These are phyloP conservation scores for Pangasianodon gigas DNA, from an alignment of 2,113 vertebrate genomes.

Conservation along the genomic window DNA sequence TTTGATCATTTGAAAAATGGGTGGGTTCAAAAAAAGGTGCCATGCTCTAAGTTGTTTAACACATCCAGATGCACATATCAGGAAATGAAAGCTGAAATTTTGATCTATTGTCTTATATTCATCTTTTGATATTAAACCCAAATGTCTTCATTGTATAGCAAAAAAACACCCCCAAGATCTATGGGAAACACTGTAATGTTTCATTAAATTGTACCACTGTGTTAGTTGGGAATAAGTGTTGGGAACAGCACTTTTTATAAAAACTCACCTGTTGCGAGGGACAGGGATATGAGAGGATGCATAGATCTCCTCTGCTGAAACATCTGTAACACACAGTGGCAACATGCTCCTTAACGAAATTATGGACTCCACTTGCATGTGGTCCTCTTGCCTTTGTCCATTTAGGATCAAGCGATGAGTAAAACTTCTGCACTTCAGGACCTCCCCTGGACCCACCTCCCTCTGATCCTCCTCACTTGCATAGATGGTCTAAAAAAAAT, in stretches of 20 bases:
- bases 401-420: conserved; percentile 66
- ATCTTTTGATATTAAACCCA: not conserved
- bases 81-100: not conserved
- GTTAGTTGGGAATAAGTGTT: not conserved
- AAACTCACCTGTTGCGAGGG: conserved; percentile 74
- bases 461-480: conserved; percentile 63
- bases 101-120: not conserved
- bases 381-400: conserved; percentile 66
- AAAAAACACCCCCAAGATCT: not conserved
- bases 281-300: conserved; percentile 76
- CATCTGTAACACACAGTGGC: conserved; percentile 58
- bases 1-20: not conserved
- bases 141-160: not conserved
- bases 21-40: not conserved
- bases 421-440: conserved; percentile 71
- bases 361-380: conserved; percentile 70
- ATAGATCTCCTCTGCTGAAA: conserved; percentile 58
- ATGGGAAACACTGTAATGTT: not conserved
- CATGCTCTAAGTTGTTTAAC: no score
- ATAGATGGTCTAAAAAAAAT: conserved; percentile 56
- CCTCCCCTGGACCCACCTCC: conserved; percentile 58
- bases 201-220: not conserved
- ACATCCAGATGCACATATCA: not conserved
- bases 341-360: conserved; percentile 65
- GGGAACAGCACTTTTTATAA: not conserved